These are phyloP conservation scores for Spongilla lacustris DNA, from an alignment of 37 sponge, comb jelly and placozoan genomes.

Conservation along the genomic window DNA sequence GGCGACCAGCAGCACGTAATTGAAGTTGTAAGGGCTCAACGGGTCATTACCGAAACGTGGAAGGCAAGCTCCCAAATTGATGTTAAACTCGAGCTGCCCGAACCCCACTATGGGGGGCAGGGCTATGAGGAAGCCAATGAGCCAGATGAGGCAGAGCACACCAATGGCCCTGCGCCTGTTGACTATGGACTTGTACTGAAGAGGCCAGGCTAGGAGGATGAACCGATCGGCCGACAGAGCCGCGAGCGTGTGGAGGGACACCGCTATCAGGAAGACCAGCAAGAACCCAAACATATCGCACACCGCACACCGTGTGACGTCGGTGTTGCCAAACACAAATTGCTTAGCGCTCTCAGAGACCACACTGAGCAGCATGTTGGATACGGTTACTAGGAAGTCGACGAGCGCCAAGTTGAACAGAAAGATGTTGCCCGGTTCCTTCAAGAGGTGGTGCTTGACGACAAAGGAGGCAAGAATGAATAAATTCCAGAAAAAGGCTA, in stretches of 20 bases:
- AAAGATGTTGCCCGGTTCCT: slow-evolving; percentile 72
- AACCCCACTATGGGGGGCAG: slow-evolving; percentile 59
- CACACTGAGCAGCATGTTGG: slow-evolving; percentile 30
- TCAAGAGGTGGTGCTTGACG: slow-evolving; percentile 46
- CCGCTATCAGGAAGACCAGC: slow-evolving; percentile 36
- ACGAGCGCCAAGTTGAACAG: slow-evolving; percentile 54
- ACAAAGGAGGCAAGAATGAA: slow-evolving; percentile 65
- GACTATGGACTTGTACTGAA: slow-evolving; percentile 59
- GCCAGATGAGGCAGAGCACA: slow-evolving; percentile 27
- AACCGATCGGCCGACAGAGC: slow-evolving; percentile 71
- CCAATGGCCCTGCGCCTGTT: slow-evolving; percentile 20
- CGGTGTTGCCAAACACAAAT: slow-evolving; percentile 54
- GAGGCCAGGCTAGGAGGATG: slow-evolving; percentile 58
- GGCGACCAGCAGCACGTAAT: slow-evolving; percentile 42
- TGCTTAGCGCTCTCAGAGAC: slow-evolving; percentile 24
- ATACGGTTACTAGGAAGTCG: slow-evolving; percentile 42
- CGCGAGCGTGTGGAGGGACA: slow-evolving; percentile 62
- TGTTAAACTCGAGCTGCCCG: slow-evolving; percentile 77
- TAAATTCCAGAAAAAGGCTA: slow-evolving; percentile 73
- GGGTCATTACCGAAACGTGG: slow-evolving; percentile 46
- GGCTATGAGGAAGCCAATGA: slow-evolving; percentile 33
- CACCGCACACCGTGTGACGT: slow-evolving; percentile 44
- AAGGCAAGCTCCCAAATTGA: slow-evolving; percentile 56
- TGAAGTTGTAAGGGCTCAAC: slow-evolving; percentile 13
- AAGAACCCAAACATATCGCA: slow-evolving; percentile 57